Conservation (phyloP, 1,140 invertebrate genomes). For the Linepithema humile region DNA sequence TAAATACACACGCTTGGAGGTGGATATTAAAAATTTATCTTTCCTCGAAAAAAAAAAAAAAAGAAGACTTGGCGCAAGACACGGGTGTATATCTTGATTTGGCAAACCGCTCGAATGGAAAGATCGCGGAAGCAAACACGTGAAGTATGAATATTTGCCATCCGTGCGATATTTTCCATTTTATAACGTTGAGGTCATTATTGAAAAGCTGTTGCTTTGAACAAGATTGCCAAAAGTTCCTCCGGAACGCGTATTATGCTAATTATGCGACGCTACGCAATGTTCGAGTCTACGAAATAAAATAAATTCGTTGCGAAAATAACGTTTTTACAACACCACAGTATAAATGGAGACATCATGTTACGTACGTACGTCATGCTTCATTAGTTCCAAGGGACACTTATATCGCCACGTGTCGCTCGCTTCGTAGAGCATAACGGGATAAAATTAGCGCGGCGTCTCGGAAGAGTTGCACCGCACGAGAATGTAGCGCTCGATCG, state of each 20-base stretch:
- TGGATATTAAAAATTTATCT: too few relatives aligned
- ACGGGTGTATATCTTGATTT: background rate
- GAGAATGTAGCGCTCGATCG: constrained; percentile 3
- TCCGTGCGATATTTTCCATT: background rate
- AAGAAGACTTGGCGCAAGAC: background rate
- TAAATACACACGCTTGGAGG: background rate
- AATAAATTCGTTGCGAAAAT: background rate
- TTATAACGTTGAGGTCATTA: background rate
- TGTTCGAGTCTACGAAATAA: background rate
- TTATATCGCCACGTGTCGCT: constrained; percentile 50
- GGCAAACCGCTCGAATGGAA: background rate
- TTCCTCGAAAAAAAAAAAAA: too few relatives aligned
- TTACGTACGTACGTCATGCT: constrained; percentile 30
- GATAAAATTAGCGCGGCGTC: constrained; percentile 47
- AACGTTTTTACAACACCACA: background rate
- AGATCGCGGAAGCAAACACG: background rate
- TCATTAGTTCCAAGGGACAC: constrained; percentile 45
- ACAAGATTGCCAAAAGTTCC: background rate
- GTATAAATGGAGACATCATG: background rate
- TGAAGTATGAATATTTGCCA: background rate
- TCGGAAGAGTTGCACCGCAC: constrained; percentile 41
- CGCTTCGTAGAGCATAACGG: constrained; percentile 39
- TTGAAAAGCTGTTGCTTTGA: background rate
- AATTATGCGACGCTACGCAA: background rate
- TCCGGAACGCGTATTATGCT: background rate